Conservation (phyloP, 2,888 invertebrate species). For the Julus scanicus region DNA sequence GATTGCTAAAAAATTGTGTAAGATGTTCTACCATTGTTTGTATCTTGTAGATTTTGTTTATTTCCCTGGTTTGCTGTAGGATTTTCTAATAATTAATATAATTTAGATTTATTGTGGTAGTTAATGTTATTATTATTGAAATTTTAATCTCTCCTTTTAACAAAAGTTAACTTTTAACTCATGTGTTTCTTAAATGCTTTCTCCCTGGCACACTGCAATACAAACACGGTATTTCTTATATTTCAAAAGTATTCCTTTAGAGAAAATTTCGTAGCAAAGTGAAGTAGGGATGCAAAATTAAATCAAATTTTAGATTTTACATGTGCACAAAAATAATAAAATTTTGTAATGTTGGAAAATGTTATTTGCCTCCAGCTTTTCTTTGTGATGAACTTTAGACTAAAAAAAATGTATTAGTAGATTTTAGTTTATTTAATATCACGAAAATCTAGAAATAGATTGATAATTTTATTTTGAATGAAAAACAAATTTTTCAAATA, state of each 20-base stretch:
- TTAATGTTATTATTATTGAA: background rate
- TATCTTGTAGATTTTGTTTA: no score
- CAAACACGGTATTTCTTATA: conserved; percentile 20
- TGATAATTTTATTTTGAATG: no score
- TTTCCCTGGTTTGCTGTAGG: no score
- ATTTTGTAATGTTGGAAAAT: no score
- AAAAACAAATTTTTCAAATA: no score
- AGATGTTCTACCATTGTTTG: no score
- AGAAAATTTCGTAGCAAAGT: background rate
- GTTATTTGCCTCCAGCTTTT: background rate
- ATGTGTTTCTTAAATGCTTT: conserved; percentile 21
- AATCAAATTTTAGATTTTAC: background rate
- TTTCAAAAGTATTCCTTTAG: background rate
- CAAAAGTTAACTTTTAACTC: background rate
- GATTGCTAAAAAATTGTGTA: no score
- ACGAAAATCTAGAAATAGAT: no score
- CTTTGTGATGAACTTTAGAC: background rate
- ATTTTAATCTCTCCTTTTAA: background rate
- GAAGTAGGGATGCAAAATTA: background rate
- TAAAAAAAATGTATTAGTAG: background rate
- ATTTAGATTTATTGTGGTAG: background rate
- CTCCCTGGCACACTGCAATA: conserved; percentile 13
- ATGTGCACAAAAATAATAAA: no score
- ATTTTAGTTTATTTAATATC: background rate
- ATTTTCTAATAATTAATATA: no score